Evolutionary conservation across 1,140 invertebrate species (phyloP), one percentile per base, ranked within the genome.

Genomic region (Drosophila malerkotliana): DNA sequence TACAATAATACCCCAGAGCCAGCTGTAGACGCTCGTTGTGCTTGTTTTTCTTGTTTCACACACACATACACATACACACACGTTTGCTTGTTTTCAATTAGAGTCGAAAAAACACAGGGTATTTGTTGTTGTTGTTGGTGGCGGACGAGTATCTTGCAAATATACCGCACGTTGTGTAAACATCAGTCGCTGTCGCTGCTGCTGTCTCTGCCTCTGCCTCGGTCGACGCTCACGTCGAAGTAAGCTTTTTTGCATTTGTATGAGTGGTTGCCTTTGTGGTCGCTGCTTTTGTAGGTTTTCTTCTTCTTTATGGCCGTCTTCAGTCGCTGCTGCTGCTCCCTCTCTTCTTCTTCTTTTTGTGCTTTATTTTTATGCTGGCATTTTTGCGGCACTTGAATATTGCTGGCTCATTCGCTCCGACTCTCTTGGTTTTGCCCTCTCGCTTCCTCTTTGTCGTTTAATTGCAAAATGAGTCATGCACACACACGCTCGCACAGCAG

Each of bases 291-390:
- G 77, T 75, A 54, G 71, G 72, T 66, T 75, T 75, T 75, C 72
- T 56, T 74, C 76, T 57, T 58, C 76, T 75, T 60, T 15, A 44
- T 48, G 8, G 8, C 12, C 28, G 47, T 64, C 47, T 21, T 24
- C 44, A 34, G 32, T 41, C 26, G 7, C 28, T 18, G 59, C 60
- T 48, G 18, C 52, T 18, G 26, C 57, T 61, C 3, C 8, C 10
- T 4, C n/a, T 41, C 56, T 60, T 49, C 54, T 51, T 75, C 73
- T 82, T 49, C 54, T 68, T 66, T 57, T 51, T 75, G 68, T 82
- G 69, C 78, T 85, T 87, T 85, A 85, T 85, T 85, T 85, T 88
- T 85, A 85, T 85, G 82, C 82, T 85, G 82, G 78, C 78, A 87
- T 85, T 85, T 85, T 85, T 85, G 81, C 81, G 73, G 77, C 82